Percentiles rank a stretch among this genome's conserved stretches.
Evolutionary conservation across 2,797 vertebrate species (phyloP).

Genomic region (Tragelaphus eurycerus): DNA sequence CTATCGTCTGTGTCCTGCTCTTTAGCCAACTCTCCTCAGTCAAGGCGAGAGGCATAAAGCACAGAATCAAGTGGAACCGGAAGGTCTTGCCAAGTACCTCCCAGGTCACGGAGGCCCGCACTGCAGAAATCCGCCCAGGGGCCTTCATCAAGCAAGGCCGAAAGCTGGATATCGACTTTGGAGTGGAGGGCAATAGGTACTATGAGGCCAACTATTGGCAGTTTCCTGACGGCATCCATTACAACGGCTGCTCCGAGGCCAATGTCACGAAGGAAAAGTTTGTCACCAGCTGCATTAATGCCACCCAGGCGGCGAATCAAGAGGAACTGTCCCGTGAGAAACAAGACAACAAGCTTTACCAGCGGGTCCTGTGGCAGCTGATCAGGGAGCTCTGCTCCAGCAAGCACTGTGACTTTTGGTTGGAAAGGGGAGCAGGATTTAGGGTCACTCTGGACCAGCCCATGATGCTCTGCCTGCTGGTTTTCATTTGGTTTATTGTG

Average conservation of each 20-base stretch:
- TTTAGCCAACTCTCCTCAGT: not conserved
- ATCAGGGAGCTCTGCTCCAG: constrained; percentile 71
- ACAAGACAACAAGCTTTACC: constrained; percentile 16
- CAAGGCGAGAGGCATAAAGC: constrained; percentile 49
- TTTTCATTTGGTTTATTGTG: constrained; percentile 3
- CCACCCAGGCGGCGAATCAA: constrained; percentile 66
- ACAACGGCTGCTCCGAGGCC: constrained; percentile 48
- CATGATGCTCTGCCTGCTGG: constrained; percentile 3
- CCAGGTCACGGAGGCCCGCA: not conserved
- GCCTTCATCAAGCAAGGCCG: constrained; percentile 68
- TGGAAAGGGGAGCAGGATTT: not conserved
- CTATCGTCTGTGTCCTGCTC: constrained; percentile 42
- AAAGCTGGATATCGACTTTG: constrained; percentile 65
- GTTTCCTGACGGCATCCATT: constrained; percentile 74
- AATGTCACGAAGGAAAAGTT: constrained; percentile 67
- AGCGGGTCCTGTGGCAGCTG: constrained; percentile 66
- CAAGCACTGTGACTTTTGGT: constrained; percentile 62
- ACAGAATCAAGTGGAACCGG: constrained; percentile 64
- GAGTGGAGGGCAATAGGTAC: constrained; percentile 66
- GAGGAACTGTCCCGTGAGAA: constrained; percentile 58
- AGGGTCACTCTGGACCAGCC: not conserved
- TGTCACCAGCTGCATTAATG: constrained; percentile 63
- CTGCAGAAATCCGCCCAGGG: not conserved
- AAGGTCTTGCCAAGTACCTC: not conserved
- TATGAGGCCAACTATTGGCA: constrained; percentile 72